Evolutionary conservation across 2,113 vertebrate genomes (phyloP).

Genomic region (Hyla sarda): DNA sequence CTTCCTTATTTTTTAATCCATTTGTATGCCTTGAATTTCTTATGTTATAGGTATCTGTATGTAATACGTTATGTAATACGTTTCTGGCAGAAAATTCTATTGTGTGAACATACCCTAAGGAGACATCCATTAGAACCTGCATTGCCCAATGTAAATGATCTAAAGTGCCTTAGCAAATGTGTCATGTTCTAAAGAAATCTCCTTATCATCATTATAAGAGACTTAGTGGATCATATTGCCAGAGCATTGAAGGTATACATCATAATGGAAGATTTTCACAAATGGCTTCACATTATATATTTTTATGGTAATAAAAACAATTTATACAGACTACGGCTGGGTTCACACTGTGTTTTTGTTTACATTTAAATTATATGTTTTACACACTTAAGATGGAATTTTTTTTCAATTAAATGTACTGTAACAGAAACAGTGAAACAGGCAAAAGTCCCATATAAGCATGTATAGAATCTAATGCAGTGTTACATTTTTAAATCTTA

Average conservation of each 20-base stretch:
- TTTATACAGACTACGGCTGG: too few relatives aligned
- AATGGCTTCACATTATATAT: background rate
- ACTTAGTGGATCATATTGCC: background rate
- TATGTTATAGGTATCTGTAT: too few relatives aligned
- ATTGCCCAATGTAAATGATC: background rate
- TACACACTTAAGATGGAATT: too few relatives aligned
- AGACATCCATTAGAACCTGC: too few relatives aligned
- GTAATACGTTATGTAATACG: too few relatives aligned
- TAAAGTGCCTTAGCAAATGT: background rate
- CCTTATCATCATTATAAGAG: background rate
- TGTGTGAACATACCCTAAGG: too few relatives aligned
- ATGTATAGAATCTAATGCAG: background rate
- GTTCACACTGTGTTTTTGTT: too few relatives aligned
- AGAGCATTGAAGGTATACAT: background rate
- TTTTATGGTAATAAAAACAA: constrained; percentile 3
- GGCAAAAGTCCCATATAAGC: background rate
- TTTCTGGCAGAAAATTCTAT: too few relatives aligned
- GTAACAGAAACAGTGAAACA: too few relatives aligned
- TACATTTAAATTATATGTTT: too few relatives aligned
- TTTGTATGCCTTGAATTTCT: background rate
- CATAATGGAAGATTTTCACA: background rate
- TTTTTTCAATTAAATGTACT: too few relatives aligned
- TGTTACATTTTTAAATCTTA: background rate
- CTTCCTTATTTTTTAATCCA: background rate
- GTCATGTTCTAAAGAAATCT: background rate